A percentile compares a stretch with the other conserved stretches of the same genome.
Evolutionary conservation across 2,888 invertebrate species (phyloP).

Genomic region (Lasioglossum oenotherae): DNA sequence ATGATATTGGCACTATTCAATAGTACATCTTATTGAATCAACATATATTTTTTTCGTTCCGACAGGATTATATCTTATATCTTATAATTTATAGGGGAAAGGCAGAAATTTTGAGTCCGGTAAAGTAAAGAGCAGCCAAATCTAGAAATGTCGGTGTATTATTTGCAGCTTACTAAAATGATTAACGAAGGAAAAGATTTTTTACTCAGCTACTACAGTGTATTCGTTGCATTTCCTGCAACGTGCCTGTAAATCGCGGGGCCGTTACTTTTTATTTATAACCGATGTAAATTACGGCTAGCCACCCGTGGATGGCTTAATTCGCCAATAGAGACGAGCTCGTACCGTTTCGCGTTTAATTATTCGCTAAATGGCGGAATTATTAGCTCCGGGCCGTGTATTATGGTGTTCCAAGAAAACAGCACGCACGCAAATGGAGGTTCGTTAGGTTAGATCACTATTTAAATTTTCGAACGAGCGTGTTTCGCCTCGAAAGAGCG

Average conservation of each 20-base stretch:
- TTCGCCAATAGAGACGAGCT: background rate
- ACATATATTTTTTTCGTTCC: no score
- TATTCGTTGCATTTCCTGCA: background rate
- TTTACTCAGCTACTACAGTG: no score
- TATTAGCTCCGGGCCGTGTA: conserved; percentile 33
- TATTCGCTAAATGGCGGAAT: conserved; percentile 36
- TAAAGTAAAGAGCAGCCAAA: no score
- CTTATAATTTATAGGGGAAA: no score
- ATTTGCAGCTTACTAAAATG: no score
- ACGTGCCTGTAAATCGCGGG: background rate
- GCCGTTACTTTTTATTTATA: background rate
- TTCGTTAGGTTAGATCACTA: conserved; percentile 36
- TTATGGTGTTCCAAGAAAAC: conserved; percentile 38
- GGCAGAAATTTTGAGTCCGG: no score
- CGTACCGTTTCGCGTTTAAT: conserved; percentile 15
- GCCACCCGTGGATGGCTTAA: background rate
- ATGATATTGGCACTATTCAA: no score
- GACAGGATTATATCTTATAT: no score
- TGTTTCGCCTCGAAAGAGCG: conserved; percentile 30
- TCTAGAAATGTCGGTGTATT: background rate
- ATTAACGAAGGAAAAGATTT: no score
- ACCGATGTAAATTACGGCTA: background rate
- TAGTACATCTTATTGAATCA: no score
- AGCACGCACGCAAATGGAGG: conserved; percentile 32
- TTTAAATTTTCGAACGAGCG: conserved; percentile 47